Base-by-base conservation (phyloP, 2,888 invertebrate species). In the Bombylius major region DNA sequence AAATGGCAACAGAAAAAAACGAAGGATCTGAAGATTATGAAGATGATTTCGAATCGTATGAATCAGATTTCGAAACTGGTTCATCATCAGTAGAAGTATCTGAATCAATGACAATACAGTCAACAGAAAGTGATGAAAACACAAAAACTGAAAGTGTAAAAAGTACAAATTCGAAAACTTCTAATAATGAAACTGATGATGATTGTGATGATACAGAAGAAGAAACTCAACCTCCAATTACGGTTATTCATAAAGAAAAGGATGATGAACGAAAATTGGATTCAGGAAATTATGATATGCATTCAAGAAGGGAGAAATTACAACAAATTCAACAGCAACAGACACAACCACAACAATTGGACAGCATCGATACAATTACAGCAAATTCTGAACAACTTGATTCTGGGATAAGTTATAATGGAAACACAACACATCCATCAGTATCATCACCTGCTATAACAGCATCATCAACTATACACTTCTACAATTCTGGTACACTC, bases 231-330 rank as follows among this genome's bases (percentile, higher is more conserved):
- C 67, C 67, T 52, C 69, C 70, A 1, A 64, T 69, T 5, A 71
- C 71, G 1, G 70, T 71, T 4, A 70, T 72, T 53, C 70, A 67
- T n/a, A 62, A 66, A 0, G 69, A 70, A 32, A 71, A 65, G 14
- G 79, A 79, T 55, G 72, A 75, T 51, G 80, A 81, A 57, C 70
- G 73, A 46, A 79, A 80, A 68, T 63, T 81, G 53, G 82, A 82
- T 65, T 82, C 82, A 0, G 82, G 81, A 1, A 78, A 77, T 64
- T 82, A 78, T 64, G 82, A 82, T 47, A 66, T 81, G 61, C 71
- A 67, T 51, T 62, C 60, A 4, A 65, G 63, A 0, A 63, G 60
- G 13, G 62, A 63, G 32, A 58, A 57, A 47, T 13, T 56, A 1
- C 63, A 60, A 50, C 47, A 42, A 12, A 9, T 36, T n/a, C 48